Conservation (phyloP, 1,140 invertebrate species). For the Callitettix versicolor region DNA sequence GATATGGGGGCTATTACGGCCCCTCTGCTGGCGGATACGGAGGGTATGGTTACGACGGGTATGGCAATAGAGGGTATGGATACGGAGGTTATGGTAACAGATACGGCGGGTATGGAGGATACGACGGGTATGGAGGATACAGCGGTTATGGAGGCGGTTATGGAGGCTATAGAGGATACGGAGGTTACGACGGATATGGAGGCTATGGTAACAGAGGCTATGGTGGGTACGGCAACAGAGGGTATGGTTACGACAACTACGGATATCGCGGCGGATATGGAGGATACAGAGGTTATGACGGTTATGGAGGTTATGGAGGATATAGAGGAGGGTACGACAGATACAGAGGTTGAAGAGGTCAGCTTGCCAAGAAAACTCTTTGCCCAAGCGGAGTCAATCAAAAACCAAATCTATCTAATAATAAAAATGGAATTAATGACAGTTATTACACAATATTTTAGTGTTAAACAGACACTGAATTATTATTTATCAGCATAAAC, state of each 20-base stretch:
- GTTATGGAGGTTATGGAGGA: slow-evolving; percentile 3
- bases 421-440: no score
- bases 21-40: background rate
- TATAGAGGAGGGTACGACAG: background rate
- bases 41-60: no score
- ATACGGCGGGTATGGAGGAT: slow-evolving; percentile 2
- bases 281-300: background rate
- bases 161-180: no score
- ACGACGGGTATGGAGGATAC: background rate
- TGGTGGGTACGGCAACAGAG: no score
- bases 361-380: no score
- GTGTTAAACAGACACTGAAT: no score
- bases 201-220: background rate
- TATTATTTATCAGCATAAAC: no score
- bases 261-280: background rate
- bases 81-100: background rate
- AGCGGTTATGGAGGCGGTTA: background rate
- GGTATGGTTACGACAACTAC: background rate
- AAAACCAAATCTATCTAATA: no score
- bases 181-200: background rate
- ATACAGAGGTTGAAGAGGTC: no score
- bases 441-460: no score
- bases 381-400: no score
- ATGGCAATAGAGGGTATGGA: no score
- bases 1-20: background rate